Evolutionary conservation across 1,140 invertebrate species (phyloP).

Genomic region (Hirudo medicinalis): DNA sequence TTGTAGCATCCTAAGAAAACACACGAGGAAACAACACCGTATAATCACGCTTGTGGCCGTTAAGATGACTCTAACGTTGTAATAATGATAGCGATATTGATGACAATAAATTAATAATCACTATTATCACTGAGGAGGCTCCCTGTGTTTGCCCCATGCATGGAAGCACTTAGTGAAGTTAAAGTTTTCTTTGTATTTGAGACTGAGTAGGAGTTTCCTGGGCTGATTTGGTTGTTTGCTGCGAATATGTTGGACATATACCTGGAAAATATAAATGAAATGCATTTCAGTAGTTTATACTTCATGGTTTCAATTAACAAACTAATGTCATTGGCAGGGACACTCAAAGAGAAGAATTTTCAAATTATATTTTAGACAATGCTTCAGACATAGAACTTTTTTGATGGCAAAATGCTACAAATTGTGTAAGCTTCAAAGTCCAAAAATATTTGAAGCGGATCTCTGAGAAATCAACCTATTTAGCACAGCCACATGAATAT

Average conservation of each 20-base stretch:
- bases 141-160: slow-evolving; percentile 63
- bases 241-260: slow-evolving; percentile 92
- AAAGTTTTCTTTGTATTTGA: slow-evolving; percentile 88
- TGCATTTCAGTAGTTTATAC: too few relatives aligned
- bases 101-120: slow-evolving; percentile 1
- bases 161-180: slow-evolving; percentile 97
- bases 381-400: too few relatives aligned
- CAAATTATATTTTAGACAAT: too few relatives aligned
- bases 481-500: not conserved
- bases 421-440: too few relatives aligned
- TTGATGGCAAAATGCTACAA: too few relatives aligned
- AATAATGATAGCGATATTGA: slow-evolving; percentile 4
- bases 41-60: not conserved
- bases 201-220: slow-evolving; percentile 82
- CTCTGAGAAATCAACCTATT: not conserved
- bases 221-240: slow-evolving; percentile 83
- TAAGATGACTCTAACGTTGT: not conserved
- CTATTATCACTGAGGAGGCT: slow-evolving; percentile 26
- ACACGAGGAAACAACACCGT: not conserved
- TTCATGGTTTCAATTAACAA: too few relatives aligned
- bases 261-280: slow-evolving; percentile 44
- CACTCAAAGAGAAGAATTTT: too few relatives aligned
- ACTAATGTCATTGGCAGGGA: too few relatives aligned
- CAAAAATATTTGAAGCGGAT: too few relatives aligned
- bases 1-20: not conserved